A percentile compares a stretch with the other conserved stretches of the same genome.
Conservation (phyloP, 1,140 invertebrate genomes). For the Heliconius eleuchia region DNA sequence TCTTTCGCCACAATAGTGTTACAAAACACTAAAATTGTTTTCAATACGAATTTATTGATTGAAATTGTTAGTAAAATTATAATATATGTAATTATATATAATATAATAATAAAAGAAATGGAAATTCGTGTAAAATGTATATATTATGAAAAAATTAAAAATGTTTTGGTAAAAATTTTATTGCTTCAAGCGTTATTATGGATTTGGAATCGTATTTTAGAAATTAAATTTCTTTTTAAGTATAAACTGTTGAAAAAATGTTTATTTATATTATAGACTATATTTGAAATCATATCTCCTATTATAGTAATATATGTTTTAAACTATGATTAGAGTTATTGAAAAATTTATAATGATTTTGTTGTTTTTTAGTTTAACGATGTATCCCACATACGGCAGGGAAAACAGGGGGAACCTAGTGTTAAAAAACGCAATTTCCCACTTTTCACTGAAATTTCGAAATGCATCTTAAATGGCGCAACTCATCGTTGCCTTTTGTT, state of each 20-base stretch:
- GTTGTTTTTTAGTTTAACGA: too few species aligned
- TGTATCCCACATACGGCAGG: too few species aligned
- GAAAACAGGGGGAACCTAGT: too few species aligned
- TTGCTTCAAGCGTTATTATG: constrained; percentile 4
- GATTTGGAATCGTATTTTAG: not conserved
- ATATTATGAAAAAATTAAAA: not conserved
- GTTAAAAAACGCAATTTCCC: too few species aligned
- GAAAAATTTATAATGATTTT: too few species aligned
- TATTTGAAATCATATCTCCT: too few species aligned
- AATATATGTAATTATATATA: not conserved
- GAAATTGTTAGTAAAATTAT: constrained; percentile 1
- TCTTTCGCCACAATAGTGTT: not conserved
- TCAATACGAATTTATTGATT: constrained; percentile 2
- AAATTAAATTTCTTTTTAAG: constrained; percentile 2
- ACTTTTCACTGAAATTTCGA: too few species aligned
- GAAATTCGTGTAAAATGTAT: not conserved
- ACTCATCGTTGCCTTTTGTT: too few species aligned
- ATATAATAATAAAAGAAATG: not conserved
- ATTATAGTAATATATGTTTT: not conserved
- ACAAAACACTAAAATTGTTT: not conserved
- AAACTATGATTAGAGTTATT: not conserved
- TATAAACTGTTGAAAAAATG: not conserved
- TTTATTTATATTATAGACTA: too few species aligned
- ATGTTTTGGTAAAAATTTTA: not conserved
- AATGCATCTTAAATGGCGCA: too few species aligned